Evolutionary conservation across 2,113 vertebrate species (phyloP).

Genomic region (Pterocles gutturalis): DNA sequence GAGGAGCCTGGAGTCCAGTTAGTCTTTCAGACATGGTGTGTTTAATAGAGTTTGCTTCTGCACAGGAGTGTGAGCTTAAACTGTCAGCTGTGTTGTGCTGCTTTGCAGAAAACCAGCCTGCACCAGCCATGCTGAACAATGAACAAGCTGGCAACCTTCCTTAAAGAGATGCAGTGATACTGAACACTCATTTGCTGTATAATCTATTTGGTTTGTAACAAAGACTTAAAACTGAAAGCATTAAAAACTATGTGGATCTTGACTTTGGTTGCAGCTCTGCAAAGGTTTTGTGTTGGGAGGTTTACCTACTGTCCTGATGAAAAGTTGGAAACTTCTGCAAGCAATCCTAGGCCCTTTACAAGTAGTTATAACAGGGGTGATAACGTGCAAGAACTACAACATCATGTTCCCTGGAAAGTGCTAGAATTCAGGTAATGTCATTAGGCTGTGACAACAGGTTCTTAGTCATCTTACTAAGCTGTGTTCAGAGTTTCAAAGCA

Average conservation of each 20-base stretch:
- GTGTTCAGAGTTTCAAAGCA: background rate
- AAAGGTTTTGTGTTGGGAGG: background rate
- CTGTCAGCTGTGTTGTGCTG: background rate
- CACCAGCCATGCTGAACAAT: background rate
- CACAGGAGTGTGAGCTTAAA: background rate
- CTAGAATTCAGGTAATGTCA: background rate
- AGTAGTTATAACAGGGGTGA: background rate
- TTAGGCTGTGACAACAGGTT: background rate
- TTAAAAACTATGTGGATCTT: constrained; percentile 9
- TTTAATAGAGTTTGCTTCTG: background rate
- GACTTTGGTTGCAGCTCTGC: background rate
- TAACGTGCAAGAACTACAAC: background rate
- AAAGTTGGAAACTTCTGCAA: background rate
- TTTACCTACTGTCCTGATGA: background rate
- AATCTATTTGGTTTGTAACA: background rate
- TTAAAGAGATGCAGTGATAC: background rate
- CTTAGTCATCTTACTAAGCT: background rate
- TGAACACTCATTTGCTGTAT: background rate
- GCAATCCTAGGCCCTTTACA: background rate
- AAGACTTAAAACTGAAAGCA: background rate
- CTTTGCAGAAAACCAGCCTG: background rate
- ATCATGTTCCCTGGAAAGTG: background rate
- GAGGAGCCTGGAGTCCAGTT: background rate
- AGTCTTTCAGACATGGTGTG: background rate
- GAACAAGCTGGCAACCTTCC: background rate